Evolutionary conservation across 1,140 invertebrate species (phyloP).

Genomic region (Heliconius melpomene): DNA sequence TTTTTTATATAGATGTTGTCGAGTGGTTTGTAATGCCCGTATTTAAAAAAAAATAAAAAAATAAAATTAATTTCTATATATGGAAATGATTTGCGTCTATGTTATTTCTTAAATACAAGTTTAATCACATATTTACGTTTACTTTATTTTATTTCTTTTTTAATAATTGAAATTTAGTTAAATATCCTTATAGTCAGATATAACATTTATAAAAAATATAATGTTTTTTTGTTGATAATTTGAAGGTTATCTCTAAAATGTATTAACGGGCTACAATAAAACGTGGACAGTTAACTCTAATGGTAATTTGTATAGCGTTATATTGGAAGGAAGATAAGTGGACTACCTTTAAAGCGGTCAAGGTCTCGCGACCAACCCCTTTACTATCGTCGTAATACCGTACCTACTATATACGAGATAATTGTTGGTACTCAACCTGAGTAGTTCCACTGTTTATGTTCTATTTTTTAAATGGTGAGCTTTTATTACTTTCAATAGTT

Average conservation of each 20-base stretch:
- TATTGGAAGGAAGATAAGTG: slow-evolving; percentile 9
- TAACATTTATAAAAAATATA: too few relatives aligned
- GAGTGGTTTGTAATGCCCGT: too few relatives aligned
- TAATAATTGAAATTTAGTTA: too few relatives aligned
- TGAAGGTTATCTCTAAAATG: background rate
- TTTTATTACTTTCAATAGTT: background rate
- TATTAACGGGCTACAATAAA: slow-evolving; percentile 8
- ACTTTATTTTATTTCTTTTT: too few relatives aligned
- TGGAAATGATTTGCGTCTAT: too few relatives aligned
- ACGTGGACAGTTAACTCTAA: background rate
- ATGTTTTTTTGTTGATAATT: background rate
- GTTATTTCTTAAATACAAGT: too few relatives aligned
- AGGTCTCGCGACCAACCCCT: slow-evolving; percentile 22
- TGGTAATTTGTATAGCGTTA: slow-evolving; percentile 7
- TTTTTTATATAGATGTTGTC: too few relatives aligned
- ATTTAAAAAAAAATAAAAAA: too few relatives aligned
- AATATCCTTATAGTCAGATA: too few relatives aligned
- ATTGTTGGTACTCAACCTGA: slow-evolving; percentile 15
- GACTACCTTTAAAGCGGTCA: slow-evolving; percentile 27
- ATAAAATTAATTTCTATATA: too few relatives aligned
- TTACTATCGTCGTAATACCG: slow-evolving; percentile 28
- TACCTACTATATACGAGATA: slow-evolving; percentile 21
- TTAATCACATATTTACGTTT: too few relatives aligned
- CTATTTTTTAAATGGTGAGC: background rate
- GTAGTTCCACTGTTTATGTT: slow-evolving; percentile 2